These are phyloP conservation scores for Plebejus anna DNA, from an alignment of 2,888 invertebrate genomes.

Conservation along the genomic window DNA sequence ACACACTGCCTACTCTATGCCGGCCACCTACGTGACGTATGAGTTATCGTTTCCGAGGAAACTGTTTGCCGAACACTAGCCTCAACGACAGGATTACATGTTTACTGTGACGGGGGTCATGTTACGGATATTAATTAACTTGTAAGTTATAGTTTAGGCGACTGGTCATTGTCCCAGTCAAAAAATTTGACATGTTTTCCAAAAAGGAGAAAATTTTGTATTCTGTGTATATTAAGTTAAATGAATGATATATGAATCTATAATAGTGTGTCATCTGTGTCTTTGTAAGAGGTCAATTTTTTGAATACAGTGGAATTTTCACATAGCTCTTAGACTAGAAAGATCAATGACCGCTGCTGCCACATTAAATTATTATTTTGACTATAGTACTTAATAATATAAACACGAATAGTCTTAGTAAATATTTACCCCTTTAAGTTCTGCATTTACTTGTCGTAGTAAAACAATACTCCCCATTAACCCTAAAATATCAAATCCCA, in stretches of 20 bases:
- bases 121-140: conserved; percentile 4
- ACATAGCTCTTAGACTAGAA: too few relatives aligned
- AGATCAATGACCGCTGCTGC: too few relatives aligned
- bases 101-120: not conserved
- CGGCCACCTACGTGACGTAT: conserved; percentile 62
- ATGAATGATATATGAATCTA: too few relatives aligned
- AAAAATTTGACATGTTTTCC: too few relatives aligned
- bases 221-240: too few relatives aligned
- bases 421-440: not conserved
- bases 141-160: not conserved
- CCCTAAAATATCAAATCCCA: conserved; percentile 26
- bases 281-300: too few relatives aligned
- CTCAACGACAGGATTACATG: conserved; percentile 2
- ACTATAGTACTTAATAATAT: too few relatives aligned
- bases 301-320: too few relatives aligned
- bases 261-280: too few relatives aligned
- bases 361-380: too few relatives aligned
- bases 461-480: conserved; percentile 5
- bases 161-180: too few relatives aligned
- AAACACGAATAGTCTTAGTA: not conserved
- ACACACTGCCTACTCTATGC: conserved; percentile 35
- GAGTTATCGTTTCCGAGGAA: conserved; percentile 35
- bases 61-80: conserved; percentile 32
- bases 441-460: not conserved
- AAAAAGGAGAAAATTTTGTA: too few relatives aligned